Evolutionary conservation across 2,113 vertebrate genomes (phyloP).

Genomic region (Leptosomus discolor): DNA sequence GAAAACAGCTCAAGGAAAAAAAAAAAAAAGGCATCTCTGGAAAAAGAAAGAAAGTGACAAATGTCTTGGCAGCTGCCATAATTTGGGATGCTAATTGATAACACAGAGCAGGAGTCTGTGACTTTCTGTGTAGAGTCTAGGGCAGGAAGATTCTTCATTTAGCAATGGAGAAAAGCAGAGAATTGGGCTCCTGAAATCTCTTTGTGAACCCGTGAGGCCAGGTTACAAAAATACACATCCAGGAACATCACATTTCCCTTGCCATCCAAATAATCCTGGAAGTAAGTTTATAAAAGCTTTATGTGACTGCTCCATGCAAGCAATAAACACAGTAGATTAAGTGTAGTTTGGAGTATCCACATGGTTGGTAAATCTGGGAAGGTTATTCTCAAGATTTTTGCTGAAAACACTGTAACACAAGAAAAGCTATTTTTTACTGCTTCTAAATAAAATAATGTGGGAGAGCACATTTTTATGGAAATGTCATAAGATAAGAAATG

Average conservation of each 20-base stretch:
- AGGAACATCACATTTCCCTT: not conserved
- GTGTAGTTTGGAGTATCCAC: not conserved
- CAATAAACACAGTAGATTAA: not conserved
- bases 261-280: not conserved
- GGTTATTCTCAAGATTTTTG: not conserved
- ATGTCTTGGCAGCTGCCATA: not conserved
- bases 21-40: not conserved
- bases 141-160: not conserved
- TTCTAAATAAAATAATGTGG: slow-evolving; percentile 20
- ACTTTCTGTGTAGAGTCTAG: not conserved
- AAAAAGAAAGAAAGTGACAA: not conserved
- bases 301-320: not conserved
- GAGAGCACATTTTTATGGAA: slow-evolving; percentile 36
- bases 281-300: not conserved
- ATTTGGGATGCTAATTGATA: not conserved
- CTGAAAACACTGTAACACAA: not conserved
- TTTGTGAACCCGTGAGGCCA: not conserved
- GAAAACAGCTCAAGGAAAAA: not conserved
- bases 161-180: not conserved
- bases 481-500: not conserved
- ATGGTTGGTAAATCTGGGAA: not conserved
- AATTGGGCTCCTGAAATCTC: not conserved
- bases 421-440: not conserved
- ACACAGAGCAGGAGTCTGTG: fast-evolving
- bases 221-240: not conserved